phyloP scores from a whole-genome alignment of 1,140 invertebrate genomes.

The Idris sp. region DNA sequence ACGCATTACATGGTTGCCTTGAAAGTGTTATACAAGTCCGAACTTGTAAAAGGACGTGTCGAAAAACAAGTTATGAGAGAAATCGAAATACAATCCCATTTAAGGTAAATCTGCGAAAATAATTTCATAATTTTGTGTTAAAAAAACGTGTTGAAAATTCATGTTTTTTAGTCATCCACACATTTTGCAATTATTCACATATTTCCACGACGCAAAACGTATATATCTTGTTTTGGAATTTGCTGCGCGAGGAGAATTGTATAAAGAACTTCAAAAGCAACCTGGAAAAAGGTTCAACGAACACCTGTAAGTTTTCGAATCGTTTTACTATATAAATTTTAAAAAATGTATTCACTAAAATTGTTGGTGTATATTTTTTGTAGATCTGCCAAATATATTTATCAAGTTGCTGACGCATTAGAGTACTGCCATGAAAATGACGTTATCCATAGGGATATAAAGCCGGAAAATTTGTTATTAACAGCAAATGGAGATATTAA shows the following conservation, averaged over 20 bases:
- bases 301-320: conserved; percentile 72
- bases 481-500: no score
- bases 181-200: conserved; percentile 92
- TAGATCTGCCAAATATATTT: conserved; percentile 88
- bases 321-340: no score
- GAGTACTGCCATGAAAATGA: conserved; percentile 92
- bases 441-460: conserved; percentile 95
- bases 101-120: conserved; percentile 79
- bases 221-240: conserved; percentile 96
- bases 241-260: conserved; percentile 94
- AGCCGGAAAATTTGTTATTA: conserved; percentile 78
- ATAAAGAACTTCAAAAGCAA: conserved; percentile 84
- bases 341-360: no score
- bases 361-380: conserved; percentile 56
- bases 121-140: conserved; percentile 4
- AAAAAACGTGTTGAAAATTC: conserved; percentile 1
- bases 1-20: conserved; percentile 93
- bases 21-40: conserved; percentile 93
- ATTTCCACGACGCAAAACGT: conserved; percentile 93
- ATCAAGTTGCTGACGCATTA: conserved; percentile 94
- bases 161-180: conserved; percentile 88
- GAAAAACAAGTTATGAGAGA: conserved; percentile 92
- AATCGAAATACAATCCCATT: conserved; percentile 97
- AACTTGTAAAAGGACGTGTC: conserved; percentile 86
- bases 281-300: conserved; percentile 84